These are phyloP conservation scores for Acromyrmex heyeri DNA, from an alignment of 1,140 invertebrate genomes.

Conservation along the genomic window DNA sequence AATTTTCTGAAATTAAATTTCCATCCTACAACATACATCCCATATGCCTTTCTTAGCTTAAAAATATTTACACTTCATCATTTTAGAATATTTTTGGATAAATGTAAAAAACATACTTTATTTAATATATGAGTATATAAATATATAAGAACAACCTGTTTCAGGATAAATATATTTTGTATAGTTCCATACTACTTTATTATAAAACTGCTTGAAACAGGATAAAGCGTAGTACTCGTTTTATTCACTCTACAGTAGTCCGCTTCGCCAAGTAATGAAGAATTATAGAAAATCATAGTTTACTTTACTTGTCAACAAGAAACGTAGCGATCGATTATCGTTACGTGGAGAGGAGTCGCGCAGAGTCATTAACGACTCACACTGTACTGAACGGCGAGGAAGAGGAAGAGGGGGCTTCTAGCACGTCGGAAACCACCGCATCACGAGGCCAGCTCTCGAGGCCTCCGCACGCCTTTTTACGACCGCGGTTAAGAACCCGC, in stretches of 20 bases:
- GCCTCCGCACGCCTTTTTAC: conserved; percentile 54
- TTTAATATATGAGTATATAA: not conserved
- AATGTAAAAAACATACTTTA: not conserved
- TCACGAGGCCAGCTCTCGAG: conserved; percentile 64
- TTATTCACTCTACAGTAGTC: not conserved
- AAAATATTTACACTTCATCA: not conserved
- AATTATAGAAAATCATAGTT: conserved; percentile 29
- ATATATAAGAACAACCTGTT: not conserved
- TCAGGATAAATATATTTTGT: too few relatives aligned
- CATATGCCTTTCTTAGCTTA: not conserved
- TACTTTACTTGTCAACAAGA: conserved; percentile 5
- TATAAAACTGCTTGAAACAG: not conserved
- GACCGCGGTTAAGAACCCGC: conserved; percentile 57
- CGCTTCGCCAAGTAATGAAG: not conserved
- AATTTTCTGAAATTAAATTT: not conserved
- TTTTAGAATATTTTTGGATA: not conserved
- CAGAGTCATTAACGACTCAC: conserved; percentile 39
- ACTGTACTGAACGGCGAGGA: not conserved
- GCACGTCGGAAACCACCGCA: conserved; percentile 67
- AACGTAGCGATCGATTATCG: conserved; percentile 7
- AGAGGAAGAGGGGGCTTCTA: not conserved
- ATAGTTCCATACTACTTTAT: not conserved
- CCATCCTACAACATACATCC: not conserved
- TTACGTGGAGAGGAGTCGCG: not conserved
- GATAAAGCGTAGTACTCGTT: not conserved